Evolutionary conservation across 2,888 invertebrate genomes (phyloP), one percentile per base, ranked within the genome.

Genomic region (Pheosia gnoma): DNA sequence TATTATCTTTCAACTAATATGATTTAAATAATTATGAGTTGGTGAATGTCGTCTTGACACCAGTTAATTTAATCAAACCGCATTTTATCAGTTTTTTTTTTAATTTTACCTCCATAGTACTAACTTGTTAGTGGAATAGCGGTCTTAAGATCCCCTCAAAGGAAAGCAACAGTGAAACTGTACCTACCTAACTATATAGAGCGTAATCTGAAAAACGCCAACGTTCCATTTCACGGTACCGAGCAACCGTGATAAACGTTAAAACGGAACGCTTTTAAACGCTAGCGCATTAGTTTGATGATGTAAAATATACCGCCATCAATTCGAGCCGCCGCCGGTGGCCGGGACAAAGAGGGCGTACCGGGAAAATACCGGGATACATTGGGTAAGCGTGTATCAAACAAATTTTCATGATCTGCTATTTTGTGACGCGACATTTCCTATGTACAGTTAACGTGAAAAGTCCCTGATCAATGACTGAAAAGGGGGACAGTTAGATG

Each of bases 341-440:
- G 52, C 57, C 51, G 38, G 37, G 60, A 54, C 52, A 59, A 61
- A 70, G 66, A 62, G 53, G 70, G 63, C 61, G 73, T 63, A 70
- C 60, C 66, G 62, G 56, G 61, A 69, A 65, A 70, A 65, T 66
- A 59, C 57, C 8, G 4, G 36, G 53, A 8, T 2, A 37, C 39
- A 59, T 59, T 60, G 54, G 59, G 55, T 57, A 61, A 61, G 61
- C 45, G 43, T 37, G 13, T 45, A 37, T 62, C 58, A 53, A 65
- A 60, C 59, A 59, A 56, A 13, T 56, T 6, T 41, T 9, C 3
- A 4, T 9, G n/a, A 11, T 54, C 55, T 38, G 10, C 9, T 13
- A 55, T 25, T 47, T 47, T 13, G 47, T 43, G 59, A 53, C 47
- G 52, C 11, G 25, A 13, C 54, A 59, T 58, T 58, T 63, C 58